A percentile compares a stretch with the other conserved stretches of the same genome.
Evolutionary conservation across 2,888 invertebrate species (phyloP).

Genomic region (Eumacrocentrus americanus): DNA sequence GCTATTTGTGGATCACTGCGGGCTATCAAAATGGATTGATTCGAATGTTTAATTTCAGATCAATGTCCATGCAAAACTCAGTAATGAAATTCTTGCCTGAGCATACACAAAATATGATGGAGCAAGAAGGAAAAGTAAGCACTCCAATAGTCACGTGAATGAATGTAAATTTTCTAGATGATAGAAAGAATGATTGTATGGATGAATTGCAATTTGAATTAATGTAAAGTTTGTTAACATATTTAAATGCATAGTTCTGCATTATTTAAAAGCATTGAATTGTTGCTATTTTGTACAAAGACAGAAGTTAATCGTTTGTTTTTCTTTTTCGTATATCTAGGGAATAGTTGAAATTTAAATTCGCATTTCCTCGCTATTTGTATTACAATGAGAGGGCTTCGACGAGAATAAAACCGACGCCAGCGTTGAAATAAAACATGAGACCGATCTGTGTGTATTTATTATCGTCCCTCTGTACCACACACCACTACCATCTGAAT

Average conservation of each 20-base stretch:
- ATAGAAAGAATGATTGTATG: no score
- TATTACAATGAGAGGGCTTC: no score
- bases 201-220: no score
- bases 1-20: conserved; percentile 59
- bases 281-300: conserved; percentile 5
- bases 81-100: conserved; percentile 37
- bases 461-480: background rate
- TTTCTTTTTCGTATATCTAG: background rate
- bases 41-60: conserved; percentile 52
- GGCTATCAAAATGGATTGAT: conserved; percentile 63
- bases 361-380: no score
- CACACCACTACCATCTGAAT: background rate
- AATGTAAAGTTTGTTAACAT: background rate
- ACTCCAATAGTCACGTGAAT: background rate
- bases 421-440: background rate
- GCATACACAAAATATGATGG: conserved; percentile 36
- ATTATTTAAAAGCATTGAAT: background rate
- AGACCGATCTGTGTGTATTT: background rate
- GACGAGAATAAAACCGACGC: background rate
- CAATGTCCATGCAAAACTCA: conserved; percentile 36
- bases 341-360: background rate
- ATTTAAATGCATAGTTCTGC: background rate
- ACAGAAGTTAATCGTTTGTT: background rate
- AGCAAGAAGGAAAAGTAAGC: conserved; percentile 3
- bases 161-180: no score